Evolutionary conservation across 2,113 vertebrate species (phyloP), one percentile per base, ranked within the genome.

Genomic region (Fregetta grallaria): DNA sequence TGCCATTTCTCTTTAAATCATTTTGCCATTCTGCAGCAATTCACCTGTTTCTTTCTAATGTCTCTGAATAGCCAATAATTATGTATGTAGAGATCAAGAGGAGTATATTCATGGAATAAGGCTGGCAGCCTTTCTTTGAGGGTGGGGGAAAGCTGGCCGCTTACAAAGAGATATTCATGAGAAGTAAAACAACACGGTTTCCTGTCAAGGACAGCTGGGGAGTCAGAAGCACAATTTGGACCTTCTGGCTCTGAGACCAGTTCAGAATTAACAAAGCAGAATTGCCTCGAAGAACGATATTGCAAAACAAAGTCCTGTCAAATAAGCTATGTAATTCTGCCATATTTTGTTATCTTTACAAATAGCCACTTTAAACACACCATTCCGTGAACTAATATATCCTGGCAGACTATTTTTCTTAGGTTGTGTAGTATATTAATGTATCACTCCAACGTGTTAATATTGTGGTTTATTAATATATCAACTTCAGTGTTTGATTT

Each of bases 151-250:
- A 62, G 19, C 10, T n/a, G 14, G 10, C 11, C 7, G 6, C 34
- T 66, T 76, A 58, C 6, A 88, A 32, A 73, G 26, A 34, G 18
- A 74, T 55, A 50, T 38, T 50, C 4, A n/a, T 25, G 34, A 66
- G 49, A 52, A 73, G 20, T 14, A 76, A 90, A 70, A 70, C 0
- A 1, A 66, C 21, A 36, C 0, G 0, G 15, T 56, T 90, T 88
- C 27, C 30, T n/a, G 6, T n/a, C 32, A 76, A 86, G 47, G 38
- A 13, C 25, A 29, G 15, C 29, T 42, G 21, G 4, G 25, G 56
- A 63, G 13, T 68, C 40, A 40, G 32, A 59, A 82, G 22, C 13
- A 66, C 7, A 70, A 2, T 34, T n/a, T 21, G 23, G 18, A 63
- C 32, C 26, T 93, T 62, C 40, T 80, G 63, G 15, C 4, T 73